Conservation (phyloP, 1,140 invertebrate genomes). For the Hyles euphorbiae region DNA sequence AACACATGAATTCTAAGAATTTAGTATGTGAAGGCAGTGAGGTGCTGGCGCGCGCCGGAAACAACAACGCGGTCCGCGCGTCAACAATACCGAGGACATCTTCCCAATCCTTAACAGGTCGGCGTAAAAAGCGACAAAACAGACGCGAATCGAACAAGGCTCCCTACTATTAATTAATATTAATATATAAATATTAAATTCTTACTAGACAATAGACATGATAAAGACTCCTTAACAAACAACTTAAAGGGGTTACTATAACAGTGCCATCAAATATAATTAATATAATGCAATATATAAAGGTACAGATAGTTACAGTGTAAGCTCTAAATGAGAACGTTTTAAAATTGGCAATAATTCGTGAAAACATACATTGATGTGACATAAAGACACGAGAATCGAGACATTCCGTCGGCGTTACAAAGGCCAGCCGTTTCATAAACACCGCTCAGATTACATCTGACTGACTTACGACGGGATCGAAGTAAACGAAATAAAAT, state of each 20-base stretch:
- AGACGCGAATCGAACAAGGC: slow-evolving; percentile 63
- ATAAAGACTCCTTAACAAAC: slow-evolving; percentile 73
- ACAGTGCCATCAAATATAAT: slow-evolving; percentile 69
- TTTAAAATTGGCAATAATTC: slow-evolving; percentile 7
- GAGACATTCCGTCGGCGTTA: neutral
- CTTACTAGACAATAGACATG: slow-evolving; percentile 72
- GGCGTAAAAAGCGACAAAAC: slow-evolving; percentile 62
- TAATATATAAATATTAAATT: slow-evolving; percentile 66
- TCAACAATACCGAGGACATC: slow-evolving; percentile 28
- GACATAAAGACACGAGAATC: slow-evolving; percentile 8
- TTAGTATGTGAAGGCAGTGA: slow-evolving; percentile 58
- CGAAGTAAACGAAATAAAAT: slow-evolving; percentile 28
- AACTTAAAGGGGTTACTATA: slow-evolving; percentile 67
- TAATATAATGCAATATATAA: slow-evolving; percentile 57
- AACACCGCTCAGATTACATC: slow-evolving; percentile 67
- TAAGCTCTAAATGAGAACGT: slow-evolving; percentile 61
- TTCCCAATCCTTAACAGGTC: slow-evolving; percentile 45
- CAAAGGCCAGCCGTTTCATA: slow-evolving; percentile 46
- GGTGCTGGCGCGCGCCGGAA: slow-evolving; percentile 1
- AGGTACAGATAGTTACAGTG: slow-evolving; percentile 55
- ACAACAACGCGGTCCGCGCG: slow-evolving; percentile 40
- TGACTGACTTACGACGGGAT: slow-evolving; percentile 37
- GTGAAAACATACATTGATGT: neutral
- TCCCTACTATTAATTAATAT: slow-evolving; percentile 55
- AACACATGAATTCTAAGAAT: slow-evolving; percentile 50